These are phyloP conservation scores for Branchinecta lynchi DNA, from an alignment of 1,140 invertebrate species.

Conservation along the genomic window DNA sequence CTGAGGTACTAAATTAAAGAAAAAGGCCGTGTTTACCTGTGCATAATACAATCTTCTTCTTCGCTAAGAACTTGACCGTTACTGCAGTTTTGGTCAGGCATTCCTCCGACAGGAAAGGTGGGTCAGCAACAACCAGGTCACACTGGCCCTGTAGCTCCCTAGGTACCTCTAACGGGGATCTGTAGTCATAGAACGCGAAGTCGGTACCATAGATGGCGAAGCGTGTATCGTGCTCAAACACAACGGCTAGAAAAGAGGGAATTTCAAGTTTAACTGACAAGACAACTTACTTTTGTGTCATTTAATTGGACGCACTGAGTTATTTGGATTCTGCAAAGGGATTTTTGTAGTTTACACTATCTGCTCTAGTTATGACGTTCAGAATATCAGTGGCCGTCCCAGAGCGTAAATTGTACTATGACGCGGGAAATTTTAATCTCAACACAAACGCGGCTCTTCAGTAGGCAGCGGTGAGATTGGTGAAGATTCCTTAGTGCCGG, in stretches of 20 bases:
- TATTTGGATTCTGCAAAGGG: too few species aligned
- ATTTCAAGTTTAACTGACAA: slow-evolving; percentile 7
- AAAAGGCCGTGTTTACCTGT: slow-evolving; percentile 46
- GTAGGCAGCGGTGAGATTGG: too few species aligned
- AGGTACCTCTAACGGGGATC: slow-evolving; percentile 53
- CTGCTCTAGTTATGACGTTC: too few species aligned
- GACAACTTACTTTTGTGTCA: too few species aligned
- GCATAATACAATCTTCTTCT: slow-evolving; percentile 69
- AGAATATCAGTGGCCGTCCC: too few species aligned
- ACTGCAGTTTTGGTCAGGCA: slow-evolving; percentile 68
- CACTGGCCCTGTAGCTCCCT: slow-evolving; percentile 43
- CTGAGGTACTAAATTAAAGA: too few species aligned
- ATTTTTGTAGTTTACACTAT: too few species aligned
- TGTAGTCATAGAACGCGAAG: slow-evolving; percentile 80
- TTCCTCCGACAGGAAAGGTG: slow-evolving; percentile 83
- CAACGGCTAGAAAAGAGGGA: slow-evolving; percentile 26
- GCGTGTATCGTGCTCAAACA: slow-evolving; percentile 66
- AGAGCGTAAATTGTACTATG: too few species aligned
- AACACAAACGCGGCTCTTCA: too few species aligned
- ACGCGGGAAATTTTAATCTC: too few species aligned
- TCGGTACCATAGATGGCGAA: slow-evolving; percentile 62
- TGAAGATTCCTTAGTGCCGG: too few species aligned
- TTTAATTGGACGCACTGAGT: slow-evolving; percentile 35
- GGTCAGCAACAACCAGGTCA: slow-evolving; percentile 79
- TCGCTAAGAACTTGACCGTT: slow-evolving; percentile 58